These are phyloP conservation scores for Cactoblastis cactorum DNA, from an alignment of 2,888 invertebrate species.

Conservation along the genomic window DNA sequence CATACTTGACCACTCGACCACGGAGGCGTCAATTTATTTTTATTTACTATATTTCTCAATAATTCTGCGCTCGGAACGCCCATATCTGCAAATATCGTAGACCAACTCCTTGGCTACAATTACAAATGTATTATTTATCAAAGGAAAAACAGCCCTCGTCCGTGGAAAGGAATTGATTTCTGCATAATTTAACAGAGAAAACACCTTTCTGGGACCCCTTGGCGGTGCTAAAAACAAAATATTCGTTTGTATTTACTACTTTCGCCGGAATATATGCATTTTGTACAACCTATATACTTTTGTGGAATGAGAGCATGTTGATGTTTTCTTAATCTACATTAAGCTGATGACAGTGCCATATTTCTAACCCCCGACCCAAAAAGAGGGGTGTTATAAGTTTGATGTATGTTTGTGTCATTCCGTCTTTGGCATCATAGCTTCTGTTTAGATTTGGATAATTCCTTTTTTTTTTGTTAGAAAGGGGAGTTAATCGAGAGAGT, in stretches of 20 bases:
- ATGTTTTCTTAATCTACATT: conserved; percentile 20
- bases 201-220: conserved; percentile 66
- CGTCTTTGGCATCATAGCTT: no score
- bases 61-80: not conserved
- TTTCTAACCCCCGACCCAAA: no score
- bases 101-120: conserved; percentile 58
- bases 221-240: conserved; percentile 71
- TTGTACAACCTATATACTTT: conserved; percentile 44
- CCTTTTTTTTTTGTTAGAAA: no score
- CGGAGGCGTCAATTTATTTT: not conserved
- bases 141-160: conserved; percentile 48
- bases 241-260: conserved; percentile 72
- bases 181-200: conserved; percentile 76
- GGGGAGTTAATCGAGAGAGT: no score
- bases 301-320: conserved; percentile 34
- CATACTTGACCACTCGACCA: no score
- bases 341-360: not conserved
- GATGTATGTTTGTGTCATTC: no score
- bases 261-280: conserved; percentile 61
- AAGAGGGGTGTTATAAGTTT: no score
- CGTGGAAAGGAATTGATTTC: conserved; percentile 76
- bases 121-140: conserved; percentile 75
- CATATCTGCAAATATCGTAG: conserved; percentile 29
- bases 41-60: not conserved
- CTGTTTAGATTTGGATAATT: no score